These are phyloP conservation scores for Mobula hypostoma DNA, from an alignment of 2,113 vertebrate genomes.

Conservation along the genomic window DNA sequence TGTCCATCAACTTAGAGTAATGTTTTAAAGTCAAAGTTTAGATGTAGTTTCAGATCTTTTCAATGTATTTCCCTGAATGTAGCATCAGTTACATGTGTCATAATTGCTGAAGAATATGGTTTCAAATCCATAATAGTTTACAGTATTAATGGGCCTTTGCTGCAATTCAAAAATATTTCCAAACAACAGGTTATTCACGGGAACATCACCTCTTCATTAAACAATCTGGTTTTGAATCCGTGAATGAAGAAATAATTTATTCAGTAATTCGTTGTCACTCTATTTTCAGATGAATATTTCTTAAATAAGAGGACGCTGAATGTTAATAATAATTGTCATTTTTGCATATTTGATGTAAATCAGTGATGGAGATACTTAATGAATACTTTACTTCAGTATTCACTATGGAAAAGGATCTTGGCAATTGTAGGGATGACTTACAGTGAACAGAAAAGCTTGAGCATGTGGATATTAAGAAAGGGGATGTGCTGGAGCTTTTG, in stretches of 20 bases:
- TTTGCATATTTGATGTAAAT: background rate
- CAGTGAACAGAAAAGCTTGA: too few species aligned
- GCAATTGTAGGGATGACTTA: too few species aligned
- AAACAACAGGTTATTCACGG: background rate
- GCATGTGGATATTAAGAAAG: too few species aligned
- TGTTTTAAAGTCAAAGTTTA: background rate
- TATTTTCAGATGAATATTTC: background rate
- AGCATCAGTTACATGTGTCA: background rate
- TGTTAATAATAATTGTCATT: background rate
- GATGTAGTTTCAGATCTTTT: background rate
- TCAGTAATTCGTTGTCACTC: background rate
- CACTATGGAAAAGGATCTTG: too few species aligned
- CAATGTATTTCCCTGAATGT: background rate
- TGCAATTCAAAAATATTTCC: constrained; percentile 2
- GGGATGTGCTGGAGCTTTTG: too few species aligned
- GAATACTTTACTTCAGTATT: too few species aligned
- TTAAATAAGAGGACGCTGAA: background rate
- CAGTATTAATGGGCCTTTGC: background rate
- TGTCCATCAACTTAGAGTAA: background rate
- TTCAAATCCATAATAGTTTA: background rate
- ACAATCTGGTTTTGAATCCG: background rate
- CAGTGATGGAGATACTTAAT: background rate
- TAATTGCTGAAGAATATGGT: background rate
- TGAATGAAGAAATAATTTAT: background rate
- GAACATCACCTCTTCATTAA: background rate